phyloP scores from a whole-genome alignment of 53 echinoderm and acorn worm genomes.

The Crossaster papposus region DNA sequence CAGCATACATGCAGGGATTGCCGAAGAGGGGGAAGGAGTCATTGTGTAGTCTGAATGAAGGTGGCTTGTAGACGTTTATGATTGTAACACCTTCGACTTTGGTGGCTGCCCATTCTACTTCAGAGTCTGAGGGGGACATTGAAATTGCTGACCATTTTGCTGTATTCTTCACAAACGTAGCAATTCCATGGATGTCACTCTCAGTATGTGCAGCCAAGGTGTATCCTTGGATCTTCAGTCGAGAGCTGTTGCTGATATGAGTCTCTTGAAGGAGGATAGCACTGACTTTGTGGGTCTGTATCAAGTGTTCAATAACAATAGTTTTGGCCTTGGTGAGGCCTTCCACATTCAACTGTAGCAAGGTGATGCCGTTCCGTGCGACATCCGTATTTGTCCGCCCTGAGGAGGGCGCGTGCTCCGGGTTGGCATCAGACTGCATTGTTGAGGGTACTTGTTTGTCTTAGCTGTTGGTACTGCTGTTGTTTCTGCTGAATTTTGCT shows the following conservation, averaged over 20 bases:
- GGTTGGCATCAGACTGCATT: background rate
- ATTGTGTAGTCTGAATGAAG: conserved; percentile 15
- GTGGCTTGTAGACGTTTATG: conserved; percentile 63
- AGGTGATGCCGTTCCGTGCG: conserved; percentile 46
- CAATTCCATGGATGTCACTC: conserved; percentile 53
- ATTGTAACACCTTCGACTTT: conserved; percentile 52
- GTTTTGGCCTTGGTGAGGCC: conserved; percentile 44
- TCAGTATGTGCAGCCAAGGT: conserved; percentile 48
- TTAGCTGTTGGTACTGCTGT: background rate
- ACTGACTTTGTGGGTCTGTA: background rate
- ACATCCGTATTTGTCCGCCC: conserved; percentile 34
- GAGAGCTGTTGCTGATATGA: conserved; percentile 20
- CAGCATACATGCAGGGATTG: background rate
- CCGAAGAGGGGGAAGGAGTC: conserved; percentile 47
- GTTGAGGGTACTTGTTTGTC: background rate
- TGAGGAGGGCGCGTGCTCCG: conserved; percentile 44
- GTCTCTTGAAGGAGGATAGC: background rate
- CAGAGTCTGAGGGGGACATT: conserved; percentile 20
- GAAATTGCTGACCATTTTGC: conserved; percentile 37
- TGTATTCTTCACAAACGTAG: conserved; percentile 26
- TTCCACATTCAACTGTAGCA: conserved; percentile 57
- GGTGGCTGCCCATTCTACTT: conserved; percentile 47
- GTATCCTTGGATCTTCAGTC: conserved; percentile 46
- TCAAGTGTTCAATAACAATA: conserved; percentile 33
- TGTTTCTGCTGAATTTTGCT: no score